Conservation (phyloP, 2,888 invertebrate species). For the Cremastinae sp. region DNA sequence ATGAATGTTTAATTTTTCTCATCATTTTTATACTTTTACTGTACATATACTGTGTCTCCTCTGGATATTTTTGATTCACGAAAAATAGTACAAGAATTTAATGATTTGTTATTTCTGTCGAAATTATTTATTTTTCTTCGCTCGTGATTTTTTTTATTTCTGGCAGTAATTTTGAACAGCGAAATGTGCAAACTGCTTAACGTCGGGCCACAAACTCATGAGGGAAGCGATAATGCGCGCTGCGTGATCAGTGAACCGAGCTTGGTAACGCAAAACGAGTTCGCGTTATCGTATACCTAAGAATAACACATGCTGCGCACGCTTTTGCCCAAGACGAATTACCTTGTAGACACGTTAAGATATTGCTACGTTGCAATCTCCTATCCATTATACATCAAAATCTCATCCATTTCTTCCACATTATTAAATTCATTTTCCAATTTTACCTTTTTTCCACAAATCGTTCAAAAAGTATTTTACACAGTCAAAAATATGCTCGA, state of each 20-base stretch:
- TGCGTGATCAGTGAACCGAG: slow-evolving; percentile 52
- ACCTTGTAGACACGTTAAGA: slow-evolving; percentile 56
- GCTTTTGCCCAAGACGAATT: slow-evolving; percentile 53
- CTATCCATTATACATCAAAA: slow-evolving; percentile 10
- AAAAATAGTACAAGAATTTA: not conserved
- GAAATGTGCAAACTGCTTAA: too few species aligned
- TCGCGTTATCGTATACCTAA: slow-evolving; percentile 52
- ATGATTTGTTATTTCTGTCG: too few species aligned
- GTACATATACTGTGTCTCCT: too few species aligned
- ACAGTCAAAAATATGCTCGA: too few species aligned
- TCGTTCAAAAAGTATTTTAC: too few species aligned
- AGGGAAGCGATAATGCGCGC: slow-evolving; percentile 56
- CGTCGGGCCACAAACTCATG: not conserved
- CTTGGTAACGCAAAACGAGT: slow-evolving; percentile 49
- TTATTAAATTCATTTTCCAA: too few species aligned
- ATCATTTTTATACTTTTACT: too few species aligned
- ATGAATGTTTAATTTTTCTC: too few species aligned
- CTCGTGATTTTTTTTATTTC: not conserved
- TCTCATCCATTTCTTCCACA: not conserved
- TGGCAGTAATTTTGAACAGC: too few species aligned
- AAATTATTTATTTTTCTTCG: not conserved
- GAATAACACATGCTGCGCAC: slow-evolving; percentile 53
- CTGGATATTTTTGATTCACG: not conserved
- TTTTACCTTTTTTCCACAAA: not conserved
- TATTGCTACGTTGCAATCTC: slow-evolving; percentile 51